These are phyloP conservation scores for Chromobotia macracanthus DNA, from an alignment of 2,797 vertebrate species.

Conservation along the genomic window DNA sequence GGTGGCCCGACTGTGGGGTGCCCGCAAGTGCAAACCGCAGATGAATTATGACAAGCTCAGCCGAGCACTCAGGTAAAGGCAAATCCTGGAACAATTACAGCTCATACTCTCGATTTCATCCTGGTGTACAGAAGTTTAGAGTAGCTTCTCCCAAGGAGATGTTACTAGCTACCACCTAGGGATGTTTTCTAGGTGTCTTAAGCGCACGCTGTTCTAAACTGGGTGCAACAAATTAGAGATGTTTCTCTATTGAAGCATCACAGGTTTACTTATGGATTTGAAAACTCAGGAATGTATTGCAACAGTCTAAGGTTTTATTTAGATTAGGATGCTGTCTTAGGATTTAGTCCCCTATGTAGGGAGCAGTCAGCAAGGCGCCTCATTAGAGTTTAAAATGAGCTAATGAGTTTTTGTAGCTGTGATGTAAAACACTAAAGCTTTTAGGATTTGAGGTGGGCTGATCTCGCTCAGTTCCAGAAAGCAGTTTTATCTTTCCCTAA, in stretches of 20 bases:
- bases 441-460: no score
- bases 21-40: constrained; percentile 90
- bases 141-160: not conserved
- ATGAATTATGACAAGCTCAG: constrained; percentile 97
- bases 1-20: constrained; percentile 90
- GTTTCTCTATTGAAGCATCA: not conserved
- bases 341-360: no score
- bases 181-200: not conserved
- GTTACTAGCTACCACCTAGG: not conserved
- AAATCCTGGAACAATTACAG: not conserved
- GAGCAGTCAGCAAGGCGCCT: no score
- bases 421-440: no score
- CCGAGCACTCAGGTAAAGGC: constrained; percentile 84
- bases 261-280: not conserved
- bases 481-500: no score
- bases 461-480: no score
- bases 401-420: not conserved
- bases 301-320: not conserved
- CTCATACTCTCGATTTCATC: not conserved
- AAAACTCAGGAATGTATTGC: not conserved
- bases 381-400: not conserved
- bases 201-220: not conserved
- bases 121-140: no score
- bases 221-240: not conserved
- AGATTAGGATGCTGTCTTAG: no score